Percentiles rank a stretch among this genome's conserved stretches.
Conservation (phyloP, 1,140 invertebrate species). For the Diplogasteroides magnus region DNA sequence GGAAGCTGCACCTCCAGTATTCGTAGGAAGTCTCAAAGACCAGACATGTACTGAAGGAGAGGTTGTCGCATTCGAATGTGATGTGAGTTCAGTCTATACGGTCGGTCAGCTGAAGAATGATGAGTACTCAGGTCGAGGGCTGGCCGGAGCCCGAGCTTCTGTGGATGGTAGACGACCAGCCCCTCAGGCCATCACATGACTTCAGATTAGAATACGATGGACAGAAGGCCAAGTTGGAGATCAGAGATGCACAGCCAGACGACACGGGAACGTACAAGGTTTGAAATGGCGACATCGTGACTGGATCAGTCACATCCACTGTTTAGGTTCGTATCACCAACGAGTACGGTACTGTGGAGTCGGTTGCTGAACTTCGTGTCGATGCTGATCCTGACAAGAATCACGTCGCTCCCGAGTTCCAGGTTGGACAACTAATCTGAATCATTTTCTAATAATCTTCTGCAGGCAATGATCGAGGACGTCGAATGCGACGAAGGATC, state of each 20-base stretch:
- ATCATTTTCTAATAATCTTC: background rate
- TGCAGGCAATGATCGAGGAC: conserved; percentile 50
- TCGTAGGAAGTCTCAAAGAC: conserved; percentile 39
- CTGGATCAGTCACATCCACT: too few relatives aligned
- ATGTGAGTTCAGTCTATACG: conserved; percentile 27
- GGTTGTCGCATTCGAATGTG: conserved; percentile 52
- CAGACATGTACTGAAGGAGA: conserved; percentile 52
- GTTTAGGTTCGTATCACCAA: conserved; percentile 46
- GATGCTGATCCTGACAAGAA: conserved; percentile 51
- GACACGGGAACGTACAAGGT: conserved; percentile 41
- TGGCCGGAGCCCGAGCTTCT: conserved; percentile 54
- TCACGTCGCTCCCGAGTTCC: conserved; percentile 51
- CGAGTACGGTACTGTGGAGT: conserved; percentile 44
- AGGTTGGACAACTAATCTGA: conserved; percentile 16
- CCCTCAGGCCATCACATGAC: conserved; percentile 50
- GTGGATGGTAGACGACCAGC: conserved; percentile 53
- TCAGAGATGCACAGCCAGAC: conserved; percentile 53
- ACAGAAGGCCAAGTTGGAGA: conserved; percentile 49
- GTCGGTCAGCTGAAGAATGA: background rate
- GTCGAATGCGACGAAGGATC: conserved; percentile 55
- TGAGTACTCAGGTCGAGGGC: conserved; percentile 39
- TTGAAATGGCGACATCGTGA: too few relatives aligned
- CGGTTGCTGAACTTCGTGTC: conserved; percentile 43
- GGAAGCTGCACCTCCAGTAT: conserved; percentile 49
- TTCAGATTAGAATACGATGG: conserved; percentile 53